A percentile compares a stretch with the other conserved stretches of the same genome.
These are phyloP conservation scores for Parazoanthus atlanticus DNA, from an alignment of 92 coral and sea anemone genomes.

Conservation along the genomic window DNA sequence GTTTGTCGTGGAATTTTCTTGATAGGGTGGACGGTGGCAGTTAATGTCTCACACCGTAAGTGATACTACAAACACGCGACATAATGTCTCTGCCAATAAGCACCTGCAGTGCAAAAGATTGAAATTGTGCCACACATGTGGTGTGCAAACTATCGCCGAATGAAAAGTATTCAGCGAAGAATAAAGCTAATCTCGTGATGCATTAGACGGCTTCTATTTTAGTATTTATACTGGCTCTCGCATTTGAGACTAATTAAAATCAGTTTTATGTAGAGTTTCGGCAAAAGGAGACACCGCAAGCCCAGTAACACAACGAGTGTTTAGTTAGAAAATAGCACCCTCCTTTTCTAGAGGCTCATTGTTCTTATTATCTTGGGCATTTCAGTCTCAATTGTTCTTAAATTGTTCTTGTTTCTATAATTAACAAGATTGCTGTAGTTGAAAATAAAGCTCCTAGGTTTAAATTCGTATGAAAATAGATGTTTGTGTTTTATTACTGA, in stretches of 20 bases:
- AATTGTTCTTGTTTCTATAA: too few relatives aligned
- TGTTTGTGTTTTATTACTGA: too few relatives aligned
- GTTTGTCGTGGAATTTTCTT: background rate
- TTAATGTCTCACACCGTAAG: background rate
- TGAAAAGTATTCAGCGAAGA: background rate
- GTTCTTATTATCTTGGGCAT: too few relatives aligned
- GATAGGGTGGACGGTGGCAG: background rate
- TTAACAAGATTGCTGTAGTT: too few relatives aligned
- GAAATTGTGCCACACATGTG: background rate
- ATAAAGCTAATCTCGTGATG: background rate
- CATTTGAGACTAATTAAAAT: background rate
- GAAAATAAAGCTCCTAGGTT: too few relatives aligned
- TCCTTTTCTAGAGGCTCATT: too few relatives aligned
- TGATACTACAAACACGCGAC: background rate
- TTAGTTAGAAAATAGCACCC: too few relatives aligned
- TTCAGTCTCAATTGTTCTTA: too few relatives aligned
- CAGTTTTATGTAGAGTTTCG: too few relatives aligned
- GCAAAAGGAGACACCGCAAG: background rate
- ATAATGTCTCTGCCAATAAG: background rate
- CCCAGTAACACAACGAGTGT: too few relatives aligned
- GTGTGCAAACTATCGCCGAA: background rate
- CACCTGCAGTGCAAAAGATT: background rate
- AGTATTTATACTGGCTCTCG: background rate
- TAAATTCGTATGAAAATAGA: too few relatives aligned
- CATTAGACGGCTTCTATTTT: background rate